Evolutionary conservation across 2,888 invertebrate genomes (phyloP).

Genomic region (Cheilosia impressa): DNA sequence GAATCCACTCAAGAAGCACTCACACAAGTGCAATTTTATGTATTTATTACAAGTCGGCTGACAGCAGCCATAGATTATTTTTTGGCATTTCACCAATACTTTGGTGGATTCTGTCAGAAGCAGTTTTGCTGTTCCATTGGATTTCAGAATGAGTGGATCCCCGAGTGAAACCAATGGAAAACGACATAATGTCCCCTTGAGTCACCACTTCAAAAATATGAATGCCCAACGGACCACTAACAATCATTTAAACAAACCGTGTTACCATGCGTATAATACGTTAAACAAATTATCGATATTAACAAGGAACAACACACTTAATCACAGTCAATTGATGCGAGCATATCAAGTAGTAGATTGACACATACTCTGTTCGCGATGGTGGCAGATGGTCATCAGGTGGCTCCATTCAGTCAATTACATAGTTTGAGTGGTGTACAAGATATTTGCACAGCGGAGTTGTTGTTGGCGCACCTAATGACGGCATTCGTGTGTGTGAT

Average conservation of each 20-base stretch:
- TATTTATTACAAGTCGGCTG: too few relatives aligned
- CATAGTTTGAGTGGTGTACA: constrained; percentile 19
- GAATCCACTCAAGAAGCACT: too few relatives aligned
- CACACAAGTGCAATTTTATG: too few relatives aligned
- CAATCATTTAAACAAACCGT: constrained; percentile 22
- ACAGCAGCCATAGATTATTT: too few relatives aligned
- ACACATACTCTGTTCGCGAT: constrained; percentile 18
- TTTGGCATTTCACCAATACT: too few relatives aligned
- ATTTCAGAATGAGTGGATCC: too few relatives aligned
- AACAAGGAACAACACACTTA: constrained; percentile 34
- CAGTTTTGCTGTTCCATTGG: too few relatives aligned
- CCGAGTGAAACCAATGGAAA: too few relatives aligned
- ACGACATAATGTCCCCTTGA: too few relatives aligned
- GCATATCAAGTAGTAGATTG: constrained; percentile 7
- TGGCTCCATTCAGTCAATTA: constrained; percentile 16
- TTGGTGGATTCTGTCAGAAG: too few relatives aligned
- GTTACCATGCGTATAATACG: not conserved
- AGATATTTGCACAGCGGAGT: constrained; percentile 1
- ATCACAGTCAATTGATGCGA: constrained; percentile 44
- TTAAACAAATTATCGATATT: constrained; percentile 39
- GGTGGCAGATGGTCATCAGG: constrained; percentile 14
- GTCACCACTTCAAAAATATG: not conserved
- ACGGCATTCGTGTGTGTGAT: not conserved
- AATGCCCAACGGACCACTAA: not conserved
- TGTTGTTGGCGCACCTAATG: constrained; percentile 7